Conservation (phyloP, 2,113 vertebrate genomes). For the Seriola rivoliana region DNA sequence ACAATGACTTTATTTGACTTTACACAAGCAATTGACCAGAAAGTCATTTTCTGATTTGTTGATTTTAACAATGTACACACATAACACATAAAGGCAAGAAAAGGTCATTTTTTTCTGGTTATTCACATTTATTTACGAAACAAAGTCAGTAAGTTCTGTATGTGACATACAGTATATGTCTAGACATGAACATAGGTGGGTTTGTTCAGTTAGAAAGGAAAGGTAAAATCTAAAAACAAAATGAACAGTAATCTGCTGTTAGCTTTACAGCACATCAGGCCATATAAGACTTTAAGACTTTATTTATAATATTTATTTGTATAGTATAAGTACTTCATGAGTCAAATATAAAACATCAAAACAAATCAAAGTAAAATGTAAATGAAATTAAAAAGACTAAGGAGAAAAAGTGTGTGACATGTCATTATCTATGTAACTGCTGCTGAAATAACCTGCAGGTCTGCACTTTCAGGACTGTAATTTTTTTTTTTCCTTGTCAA, state of each 20-base stretch:
- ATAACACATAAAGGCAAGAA: no score
- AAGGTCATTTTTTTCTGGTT: no score
- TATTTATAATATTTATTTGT: no score
- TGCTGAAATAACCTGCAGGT: constrained; percentile 28
- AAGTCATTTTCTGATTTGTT: no score
- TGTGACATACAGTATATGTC: neutral
- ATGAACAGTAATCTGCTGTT: neutral
- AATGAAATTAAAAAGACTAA: no score
- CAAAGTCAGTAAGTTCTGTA: neutral
- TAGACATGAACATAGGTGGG: neutral
- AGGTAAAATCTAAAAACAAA: neutral
- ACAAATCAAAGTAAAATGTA: no score
- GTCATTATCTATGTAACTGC: neutral
- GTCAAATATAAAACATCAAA: no score
- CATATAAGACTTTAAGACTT: no score
- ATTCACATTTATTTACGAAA: neutral
- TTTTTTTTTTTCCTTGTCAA: neutral
- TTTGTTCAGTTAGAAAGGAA: neutral
- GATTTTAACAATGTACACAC: no score
- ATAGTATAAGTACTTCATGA: no score
- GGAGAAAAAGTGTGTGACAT: neutral
- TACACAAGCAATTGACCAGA: no score
- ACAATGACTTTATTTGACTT: no score
- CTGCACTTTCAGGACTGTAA: constrained; percentile 30
- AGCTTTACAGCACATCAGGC: neutral